Percentiles rank a stretch among this genome's conserved stretches.
phyloP scores from a whole-genome alignment of 2,113 vertebrate genomes.

The Diadophis punctatus region DNA sequence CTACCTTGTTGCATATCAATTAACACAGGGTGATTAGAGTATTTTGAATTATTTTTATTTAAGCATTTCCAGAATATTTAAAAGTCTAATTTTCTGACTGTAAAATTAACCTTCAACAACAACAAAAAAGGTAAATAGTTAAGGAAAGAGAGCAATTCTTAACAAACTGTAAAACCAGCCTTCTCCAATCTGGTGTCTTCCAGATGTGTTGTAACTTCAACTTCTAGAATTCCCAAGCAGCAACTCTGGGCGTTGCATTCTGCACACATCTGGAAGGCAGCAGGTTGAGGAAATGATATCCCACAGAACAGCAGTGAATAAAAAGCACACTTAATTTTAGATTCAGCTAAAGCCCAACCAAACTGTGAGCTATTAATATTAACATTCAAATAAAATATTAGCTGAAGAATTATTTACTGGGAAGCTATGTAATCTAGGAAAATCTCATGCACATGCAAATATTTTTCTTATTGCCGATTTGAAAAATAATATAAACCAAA shows the following conservation, averaged over 20 bases:
- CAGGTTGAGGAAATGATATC: background rate
- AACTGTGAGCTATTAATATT: slow-evolving; percentile 25
- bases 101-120: slow-evolving; percentile 52
- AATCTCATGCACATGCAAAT: slow-evolving; percentile 37
- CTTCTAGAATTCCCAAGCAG: background rate
- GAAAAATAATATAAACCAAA: slow-evolving; percentile 27
- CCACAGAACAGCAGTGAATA: slow-evolving; percentile 9
- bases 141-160: slow-evolving; percentile 23
- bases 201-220: background rate
- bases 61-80: slow-evolving; percentile 62
- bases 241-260: background rate
- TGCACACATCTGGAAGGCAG: background rate
- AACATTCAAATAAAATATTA: slow-evolving; percentile 5
- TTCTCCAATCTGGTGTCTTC: background rate
- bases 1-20: slow-evolving; percentile 82
- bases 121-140: slow-evolving; percentile 27
- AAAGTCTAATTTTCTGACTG: slow-evolving; percentile 67
- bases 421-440: slow-evolving; percentile 45
- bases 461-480: slow-evolving; percentile 9
- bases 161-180: slow-evolving; percentile 5
- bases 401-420: slow-evolving; percentile 27
- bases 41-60: slow-evolving; percentile 24
- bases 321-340: background rate
- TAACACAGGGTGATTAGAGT: slow-evolving; percentile 65
- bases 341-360: slow-evolving; percentile 24